Conservation (phyloP, 2,888 invertebrate genomes). For the Acleris cristana region DNA sequence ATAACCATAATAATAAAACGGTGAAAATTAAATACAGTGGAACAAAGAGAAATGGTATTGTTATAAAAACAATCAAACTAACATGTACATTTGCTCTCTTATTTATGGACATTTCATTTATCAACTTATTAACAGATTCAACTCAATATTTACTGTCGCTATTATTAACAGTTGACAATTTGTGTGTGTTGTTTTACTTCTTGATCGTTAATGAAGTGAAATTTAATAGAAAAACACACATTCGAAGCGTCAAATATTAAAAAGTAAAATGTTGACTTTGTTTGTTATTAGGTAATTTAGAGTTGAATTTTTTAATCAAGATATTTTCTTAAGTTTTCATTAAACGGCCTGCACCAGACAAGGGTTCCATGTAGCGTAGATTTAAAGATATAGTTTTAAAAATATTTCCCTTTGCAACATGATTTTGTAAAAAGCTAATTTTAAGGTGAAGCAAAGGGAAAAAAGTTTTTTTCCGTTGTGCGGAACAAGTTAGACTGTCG, state of each 20-base stretch:
- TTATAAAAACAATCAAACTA: constrained; percentile 7
- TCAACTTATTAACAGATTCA: constrained; percentile 33
- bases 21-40: constrained; percentile 16
- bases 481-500: constrained; percentile 82
- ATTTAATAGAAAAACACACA: constrained; percentile 18
- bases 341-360: constrained; percentile 70
- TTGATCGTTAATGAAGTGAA: constrained; percentile 15
- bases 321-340: constrained; percentile 35
- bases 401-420: constrained; percentile 66
- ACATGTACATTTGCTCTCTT: constrained; percentile 52
- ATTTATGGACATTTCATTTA: constrained; percentile 42
- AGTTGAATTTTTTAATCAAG: constrained; percentile 34
- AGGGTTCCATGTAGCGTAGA: constrained; percentile 76
- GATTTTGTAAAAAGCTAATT: constrained; percentile 69
- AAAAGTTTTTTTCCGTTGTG: constrained; percentile 80
- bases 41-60: constrained; percentile 12
- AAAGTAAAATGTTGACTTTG: background rate
- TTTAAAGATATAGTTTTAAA: constrained; percentile 55
- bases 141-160: constrained; percentile 19
- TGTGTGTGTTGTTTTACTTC: constrained; percentile 26
- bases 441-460: constrained; percentile 71
- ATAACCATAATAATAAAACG: background rate
- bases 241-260: constrained; percentile 10
- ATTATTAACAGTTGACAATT: constrained; percentile 9
- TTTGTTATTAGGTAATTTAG: constrained; percentile 4